phyloP scores from a whole-genome alignment of 2,113 vertebrate species.

The Apus apus region DNA sequence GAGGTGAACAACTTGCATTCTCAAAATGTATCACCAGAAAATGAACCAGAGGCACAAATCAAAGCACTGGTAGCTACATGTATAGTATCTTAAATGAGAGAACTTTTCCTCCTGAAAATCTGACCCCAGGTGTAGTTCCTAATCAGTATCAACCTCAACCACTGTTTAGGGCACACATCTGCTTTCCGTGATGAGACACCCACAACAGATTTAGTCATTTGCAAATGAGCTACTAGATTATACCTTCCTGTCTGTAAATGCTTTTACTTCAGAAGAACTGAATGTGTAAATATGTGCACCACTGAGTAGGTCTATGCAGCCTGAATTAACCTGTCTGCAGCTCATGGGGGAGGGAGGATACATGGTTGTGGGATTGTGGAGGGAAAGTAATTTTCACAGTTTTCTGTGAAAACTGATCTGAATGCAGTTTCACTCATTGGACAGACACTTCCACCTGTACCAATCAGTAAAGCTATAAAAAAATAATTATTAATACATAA shows the following conservation, averaged over 20 bases:
- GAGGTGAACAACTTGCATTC: neutral
- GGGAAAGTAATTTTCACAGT: neutral
- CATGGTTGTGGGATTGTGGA: neutral
- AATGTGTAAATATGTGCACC: neutral
- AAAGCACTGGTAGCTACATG: neutral
- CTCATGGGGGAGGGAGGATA: neutral
- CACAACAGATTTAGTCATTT: neutral
- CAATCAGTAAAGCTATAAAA: neutral
- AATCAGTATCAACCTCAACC: neutral
- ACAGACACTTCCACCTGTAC: neutral
- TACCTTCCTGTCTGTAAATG: neutral
- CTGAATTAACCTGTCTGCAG: neutral
- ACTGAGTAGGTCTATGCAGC: accelerated
- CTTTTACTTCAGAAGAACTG: neutral
- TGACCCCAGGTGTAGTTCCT: neutral
- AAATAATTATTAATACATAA: neutral
- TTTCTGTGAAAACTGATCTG: neutral
- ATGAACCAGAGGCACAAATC: neutral
- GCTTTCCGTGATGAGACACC: neutral
- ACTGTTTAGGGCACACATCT: neutral
- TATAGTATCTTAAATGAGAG: neutral
- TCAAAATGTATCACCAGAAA: neutral
- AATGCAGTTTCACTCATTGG: neutral
- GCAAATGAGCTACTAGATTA: neutral
- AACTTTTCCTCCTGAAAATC: neutral